Conservation (phyloP, 2,113 vertebrate genomes). For the Mesoclemmys tuberculata region DNA sequence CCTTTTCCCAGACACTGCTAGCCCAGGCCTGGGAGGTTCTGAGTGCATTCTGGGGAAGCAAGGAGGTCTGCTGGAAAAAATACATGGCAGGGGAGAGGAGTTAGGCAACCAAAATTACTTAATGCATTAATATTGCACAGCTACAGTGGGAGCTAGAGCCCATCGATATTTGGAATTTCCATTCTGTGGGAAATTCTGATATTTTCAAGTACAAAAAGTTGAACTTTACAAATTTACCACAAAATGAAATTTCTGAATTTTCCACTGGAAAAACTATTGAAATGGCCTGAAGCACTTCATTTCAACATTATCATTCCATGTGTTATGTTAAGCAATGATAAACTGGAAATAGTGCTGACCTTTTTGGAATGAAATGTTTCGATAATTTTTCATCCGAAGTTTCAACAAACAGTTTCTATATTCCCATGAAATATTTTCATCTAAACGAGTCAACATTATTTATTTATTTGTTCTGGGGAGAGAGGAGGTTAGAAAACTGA, state of each 20-base stretch:
- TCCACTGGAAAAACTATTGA: neutral
- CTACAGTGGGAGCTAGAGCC: neutral
- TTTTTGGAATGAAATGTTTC: neutral
- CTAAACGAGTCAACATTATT: neutral
- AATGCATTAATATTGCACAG: neutral
- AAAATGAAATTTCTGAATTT: neutral
- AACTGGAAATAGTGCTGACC: neutral
- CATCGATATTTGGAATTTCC: neutral
- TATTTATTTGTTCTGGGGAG: neutral
- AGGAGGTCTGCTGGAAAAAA: neutral
- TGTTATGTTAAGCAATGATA: neutral
- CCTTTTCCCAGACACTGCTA: neutral
- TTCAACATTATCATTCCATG: neutral
- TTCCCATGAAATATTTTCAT: neutral
- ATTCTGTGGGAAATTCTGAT: neutral
- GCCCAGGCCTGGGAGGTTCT: neutral
- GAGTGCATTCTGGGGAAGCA: neutral
- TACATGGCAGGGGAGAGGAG: neutral
- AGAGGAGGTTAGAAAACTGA: neutral
- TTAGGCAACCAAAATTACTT: neutral
- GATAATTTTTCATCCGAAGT: neutral
- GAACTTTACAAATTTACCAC: neutral
- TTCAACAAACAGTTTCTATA: neutral
- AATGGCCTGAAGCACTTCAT: neutral
- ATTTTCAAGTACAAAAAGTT: neutral